A percentile compares a stretch with the other conserved stretches of the same genome.
phyloP scores from a whole-genome alignment of 2,888 invertebrate genomes.

The Netelia inedita region DNA sequence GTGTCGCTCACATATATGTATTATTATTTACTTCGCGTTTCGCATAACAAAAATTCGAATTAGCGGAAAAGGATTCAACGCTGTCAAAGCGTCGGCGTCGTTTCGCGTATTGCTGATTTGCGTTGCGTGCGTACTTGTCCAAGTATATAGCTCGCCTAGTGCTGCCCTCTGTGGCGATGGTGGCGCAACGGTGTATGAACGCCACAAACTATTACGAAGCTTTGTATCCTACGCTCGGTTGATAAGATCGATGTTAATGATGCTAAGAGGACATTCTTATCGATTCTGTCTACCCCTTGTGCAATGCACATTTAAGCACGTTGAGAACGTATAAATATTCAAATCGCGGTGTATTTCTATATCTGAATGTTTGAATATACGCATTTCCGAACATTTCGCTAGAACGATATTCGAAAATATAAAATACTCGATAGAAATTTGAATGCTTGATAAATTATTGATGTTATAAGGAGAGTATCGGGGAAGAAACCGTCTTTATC shows the following conservation, averaged over 20 bases:
- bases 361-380: no score
- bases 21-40: conserved; percentile 10
- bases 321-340: no score
- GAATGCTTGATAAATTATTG: no score
- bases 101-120: conserved; percentile 28
- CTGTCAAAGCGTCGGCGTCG: conserved; percentile 56
- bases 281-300: no score
- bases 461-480: neutral
- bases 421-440: no score
- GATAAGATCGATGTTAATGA: neutral
- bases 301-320: no score
- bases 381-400: no score
- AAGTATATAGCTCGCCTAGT: neutral
- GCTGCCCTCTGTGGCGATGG: neutral
- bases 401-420: no score
- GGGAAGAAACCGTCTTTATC: neutral
- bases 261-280: neutral
- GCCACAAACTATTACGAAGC: neutral
- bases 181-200: neutral
- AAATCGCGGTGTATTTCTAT: no score
- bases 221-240: neutral
- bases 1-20: neutral
- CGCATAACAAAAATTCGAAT: neutral
- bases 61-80: neutral
- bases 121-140: neutral